phyloP scores from a whole-genome alignment of 2,113 vertebrate genomes.

The Dasyornis broadbenti region DNA sequence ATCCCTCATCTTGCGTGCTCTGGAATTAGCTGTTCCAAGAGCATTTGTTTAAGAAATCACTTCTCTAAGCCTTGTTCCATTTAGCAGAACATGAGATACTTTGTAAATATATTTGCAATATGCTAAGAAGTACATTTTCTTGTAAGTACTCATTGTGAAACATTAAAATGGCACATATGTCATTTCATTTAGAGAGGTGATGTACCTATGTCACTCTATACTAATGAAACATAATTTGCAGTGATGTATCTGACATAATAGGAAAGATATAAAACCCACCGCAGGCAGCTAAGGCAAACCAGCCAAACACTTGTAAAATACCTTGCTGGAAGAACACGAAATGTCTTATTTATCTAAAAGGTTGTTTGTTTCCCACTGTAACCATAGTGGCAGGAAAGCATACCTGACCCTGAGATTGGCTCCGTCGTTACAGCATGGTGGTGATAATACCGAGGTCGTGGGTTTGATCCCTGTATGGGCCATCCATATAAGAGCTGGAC shows the following conservation, averaged over 20 bases:
- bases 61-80: constrained; percentile 37
- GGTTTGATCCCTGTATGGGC: background rate
- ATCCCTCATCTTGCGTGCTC: constrained; percentile 46
- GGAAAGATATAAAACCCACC: background rate
- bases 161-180: background rate
- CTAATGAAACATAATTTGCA: background rate
- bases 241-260: background rate
- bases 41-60: constrained; percentile 54
- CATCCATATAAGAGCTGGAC: background rate
- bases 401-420: background rate
- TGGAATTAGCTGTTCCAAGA: constrained; percentile 61
- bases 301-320: background rate
- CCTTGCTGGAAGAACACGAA: background rate
- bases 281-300: background rate
- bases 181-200: background rate
- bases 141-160: background rate
- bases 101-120: background rate
- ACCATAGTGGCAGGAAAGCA: fast-evolving
- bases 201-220: background rate
- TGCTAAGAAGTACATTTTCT: background rate
- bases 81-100: background rate
- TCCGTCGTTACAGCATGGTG: background rate
- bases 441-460: background rate
- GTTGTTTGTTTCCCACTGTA: fast-evolving
- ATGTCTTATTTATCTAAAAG: background rate